Percentiles rank a stretch among this genome's conserved stretches.
These are phyloP conservation scores for Apodemia mormo DNA, from an alignment of 2,888 invertebrate species.

Conservation along the genomic window DNA sequence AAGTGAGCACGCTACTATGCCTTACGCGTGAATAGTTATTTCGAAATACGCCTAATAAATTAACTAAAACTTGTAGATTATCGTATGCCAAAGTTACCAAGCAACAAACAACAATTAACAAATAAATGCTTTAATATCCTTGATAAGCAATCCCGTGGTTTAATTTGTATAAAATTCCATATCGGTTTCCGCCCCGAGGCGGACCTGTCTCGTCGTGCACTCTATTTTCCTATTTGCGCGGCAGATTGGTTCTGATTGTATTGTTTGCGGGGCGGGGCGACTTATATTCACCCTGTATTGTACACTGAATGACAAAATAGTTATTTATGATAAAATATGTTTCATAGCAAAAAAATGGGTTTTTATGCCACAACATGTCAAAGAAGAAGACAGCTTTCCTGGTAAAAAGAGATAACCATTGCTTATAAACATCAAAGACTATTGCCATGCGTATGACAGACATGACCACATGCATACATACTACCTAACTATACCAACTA, in stretches of 20 bases:
- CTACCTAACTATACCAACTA: too few relatives aligned
- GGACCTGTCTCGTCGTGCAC: conserved; percentile 71
- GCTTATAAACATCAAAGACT: too few relatives aligned
- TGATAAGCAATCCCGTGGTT: conserved; percentile 1
- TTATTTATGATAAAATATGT: conserved; percentile 72
- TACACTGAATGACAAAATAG: conserved; percentile 71
- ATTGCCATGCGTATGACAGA: too few relatives aligned
- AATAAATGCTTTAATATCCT: conserved; percentile 1
- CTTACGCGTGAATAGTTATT: too few relatives aligned
- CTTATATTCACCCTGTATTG: conserved; percentile 46
- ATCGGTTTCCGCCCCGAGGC: conserved; percentile 46
- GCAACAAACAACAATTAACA: neutral
- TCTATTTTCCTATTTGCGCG: conserved; percentile 82
- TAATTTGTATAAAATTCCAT: conserved; percentile 32
- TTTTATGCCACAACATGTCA: too few relatives aligned
- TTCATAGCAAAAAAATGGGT: conserved; percentile 27
- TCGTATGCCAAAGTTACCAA: neutral
- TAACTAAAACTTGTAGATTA: neutral
- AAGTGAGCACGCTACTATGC: too few relatives aligned
- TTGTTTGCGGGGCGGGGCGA: conserved; percentile 66
- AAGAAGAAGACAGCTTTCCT: too few relatives aligned
- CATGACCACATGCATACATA: too few relatives aligned
- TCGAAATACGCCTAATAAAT: neutral
- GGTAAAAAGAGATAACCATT: too few relatives aligned
- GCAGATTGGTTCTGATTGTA: conserved; percentile 81